Evolutionary conservation across 2,113 vertebrate genomes (phyloP).

Genomic region (Microtus ochrogaster): DNA sequence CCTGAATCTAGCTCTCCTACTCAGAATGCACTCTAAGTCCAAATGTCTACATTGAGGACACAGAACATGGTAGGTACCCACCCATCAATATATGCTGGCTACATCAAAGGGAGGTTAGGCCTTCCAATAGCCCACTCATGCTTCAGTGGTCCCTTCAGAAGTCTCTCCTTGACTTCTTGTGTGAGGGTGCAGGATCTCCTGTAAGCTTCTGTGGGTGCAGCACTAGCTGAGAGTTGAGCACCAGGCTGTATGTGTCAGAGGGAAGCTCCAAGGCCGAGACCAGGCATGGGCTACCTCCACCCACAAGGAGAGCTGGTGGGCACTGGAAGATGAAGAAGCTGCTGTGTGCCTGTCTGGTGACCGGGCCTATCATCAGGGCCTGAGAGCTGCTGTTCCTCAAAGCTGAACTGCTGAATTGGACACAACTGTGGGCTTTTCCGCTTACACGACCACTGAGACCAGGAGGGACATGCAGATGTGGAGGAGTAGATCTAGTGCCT

Average conservation of each 20-base stretch:
- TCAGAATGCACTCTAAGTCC: background rate
- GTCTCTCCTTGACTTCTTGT: background rate
- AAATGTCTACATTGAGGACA: background rate
- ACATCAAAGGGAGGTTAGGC: background rate
- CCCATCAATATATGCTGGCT: background rate
- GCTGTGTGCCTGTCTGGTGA: background rate
- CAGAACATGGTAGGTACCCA: background rate
- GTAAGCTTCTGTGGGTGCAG: background rate
- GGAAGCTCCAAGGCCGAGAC: background rate
- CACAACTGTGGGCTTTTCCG: background rate
- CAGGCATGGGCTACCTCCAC: background rate
- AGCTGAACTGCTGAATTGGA: background rate
- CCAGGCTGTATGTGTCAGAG: background rate
- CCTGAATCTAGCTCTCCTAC: background rate
- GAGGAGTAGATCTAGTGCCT: background rate
- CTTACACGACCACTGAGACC: background rate
- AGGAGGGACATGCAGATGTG: background rate
- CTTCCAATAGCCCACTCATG: background rate
- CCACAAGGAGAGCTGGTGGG: background rate
- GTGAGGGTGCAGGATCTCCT: background rate
- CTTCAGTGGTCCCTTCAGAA: background rate
- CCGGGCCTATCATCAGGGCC: background rate
- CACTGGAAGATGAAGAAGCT: background rate
- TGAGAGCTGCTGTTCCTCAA: background rate
- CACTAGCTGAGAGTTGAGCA: too few relatives aligned